Evolutionary conservation across 2,113 vertebrate genomes (phyloP), one percentile per base, ranked within the genome.

Genomic region (Tetraodon nigroviridis): DNA sequence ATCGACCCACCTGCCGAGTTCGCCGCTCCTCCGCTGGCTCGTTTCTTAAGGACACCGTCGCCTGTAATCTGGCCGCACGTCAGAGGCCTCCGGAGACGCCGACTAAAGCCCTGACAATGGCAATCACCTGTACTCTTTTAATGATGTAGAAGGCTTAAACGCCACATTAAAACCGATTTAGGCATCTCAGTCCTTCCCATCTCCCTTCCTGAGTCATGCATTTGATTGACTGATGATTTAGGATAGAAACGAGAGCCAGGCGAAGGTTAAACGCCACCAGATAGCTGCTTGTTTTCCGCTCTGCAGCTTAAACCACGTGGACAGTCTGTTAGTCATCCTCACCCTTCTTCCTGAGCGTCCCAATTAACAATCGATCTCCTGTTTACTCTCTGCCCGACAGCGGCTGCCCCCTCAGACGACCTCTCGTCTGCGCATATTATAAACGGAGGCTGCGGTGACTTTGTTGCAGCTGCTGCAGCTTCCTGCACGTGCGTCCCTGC

Each of bases 91-190:
- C 50, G 13, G 54, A 54, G 59, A 67, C 64, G 48, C 63, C 51
- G 53, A 55, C 24, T 27, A 27, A 72, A 75, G 55, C 71, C 57
- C 14, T 32, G 66, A 87, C 78, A 80, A 79, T 67, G 54, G 76
- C 80, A 83, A 88, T 76, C 77, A 82, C 78, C 82, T 79, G 83
- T 84, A 83, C 79, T 76, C 79, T 81, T 75, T 78, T 59, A 76
- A 76, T 69, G 18, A 68, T 81, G 65, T 65, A 37, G 52, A 54
- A 76, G 78, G 77, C 59, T 79, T 59, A 74, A 76, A 69, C 65
- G 58, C 48, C 41, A 51, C 44, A 80, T 78, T 69, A 64, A 75
- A 79, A 65, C 27, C 16, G 46, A 57, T 59, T 67, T 48, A 59
- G 50, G 67, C 61, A 37, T 55, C 40, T 62, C 55, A 80, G 72